Percentiles rank a stretch among this genome's conserved stretches.
Evolutionary conservation across 2,113 vertebrate genomes (phyloP).

Genomic region (Crotalus viridis): DNA sequence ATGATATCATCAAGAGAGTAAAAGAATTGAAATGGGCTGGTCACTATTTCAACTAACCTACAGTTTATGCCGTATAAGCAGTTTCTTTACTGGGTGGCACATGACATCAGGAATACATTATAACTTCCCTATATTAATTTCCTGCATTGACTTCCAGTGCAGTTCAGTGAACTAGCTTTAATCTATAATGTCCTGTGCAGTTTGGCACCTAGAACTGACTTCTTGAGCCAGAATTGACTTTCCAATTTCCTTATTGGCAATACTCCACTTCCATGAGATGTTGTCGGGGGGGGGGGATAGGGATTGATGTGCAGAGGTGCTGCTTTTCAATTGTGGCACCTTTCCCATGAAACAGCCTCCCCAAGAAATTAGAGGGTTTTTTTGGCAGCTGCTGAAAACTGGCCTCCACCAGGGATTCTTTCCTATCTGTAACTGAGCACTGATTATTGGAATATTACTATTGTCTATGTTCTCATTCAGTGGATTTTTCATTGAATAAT

Average conservation of each 20-base stretch:
- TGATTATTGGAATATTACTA: not conserved
- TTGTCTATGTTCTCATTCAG: not conserved
- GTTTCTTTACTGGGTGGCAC: not conserved
- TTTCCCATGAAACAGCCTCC: not conserved
- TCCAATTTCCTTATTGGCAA: not conserved
- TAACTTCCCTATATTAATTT: not conserved
- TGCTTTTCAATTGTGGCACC: not conserved
- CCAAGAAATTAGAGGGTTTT: not conserved
- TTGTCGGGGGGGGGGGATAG: not conserved
- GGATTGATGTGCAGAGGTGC: not conserved
- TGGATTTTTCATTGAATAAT: not conserved
- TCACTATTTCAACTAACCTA: not conserved
- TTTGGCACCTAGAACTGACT: not conserved
- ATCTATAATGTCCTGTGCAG: not conserved
- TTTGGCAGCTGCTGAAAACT: not conserved
- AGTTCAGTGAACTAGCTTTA: not conserved
- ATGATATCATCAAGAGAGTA: too few relatives aligned
- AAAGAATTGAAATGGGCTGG: too few relatives aligned
- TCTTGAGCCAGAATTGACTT: not conserved
- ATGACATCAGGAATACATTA: not conserved
- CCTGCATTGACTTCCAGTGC: not conserved
- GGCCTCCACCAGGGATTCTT: not conserved
- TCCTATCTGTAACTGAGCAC: not conserved
- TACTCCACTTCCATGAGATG: not conserved
- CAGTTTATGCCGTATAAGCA: not conserved